Conservation (phyloP, 2,797 vertebrate genomes). For the Galago senegalensis region DNA sequence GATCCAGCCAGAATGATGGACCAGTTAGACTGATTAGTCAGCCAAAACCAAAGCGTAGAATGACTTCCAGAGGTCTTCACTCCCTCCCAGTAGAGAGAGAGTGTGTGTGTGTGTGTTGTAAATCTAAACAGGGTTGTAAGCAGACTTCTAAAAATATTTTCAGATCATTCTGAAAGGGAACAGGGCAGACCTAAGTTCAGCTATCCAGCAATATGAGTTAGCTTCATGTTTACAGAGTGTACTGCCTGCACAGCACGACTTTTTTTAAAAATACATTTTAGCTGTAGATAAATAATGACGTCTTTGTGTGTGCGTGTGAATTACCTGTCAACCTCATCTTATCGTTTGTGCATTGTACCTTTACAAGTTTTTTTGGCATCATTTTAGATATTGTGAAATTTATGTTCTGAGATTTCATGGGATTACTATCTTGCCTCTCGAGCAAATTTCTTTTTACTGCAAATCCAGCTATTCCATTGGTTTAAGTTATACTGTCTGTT, state of each 20-base stretch:
- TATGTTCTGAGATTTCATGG: not conserved
- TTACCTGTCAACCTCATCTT: not conserved
- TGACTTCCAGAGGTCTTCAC: constrained; percentile 23
- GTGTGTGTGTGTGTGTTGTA: not conserved
- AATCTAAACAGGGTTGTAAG: not conserved
- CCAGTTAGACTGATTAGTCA: not conserved
- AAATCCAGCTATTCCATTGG: not conserved
- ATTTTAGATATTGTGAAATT: not conserved
- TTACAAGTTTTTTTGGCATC: not conserved
- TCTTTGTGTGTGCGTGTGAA: not conserved
- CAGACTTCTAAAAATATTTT: not conserved
- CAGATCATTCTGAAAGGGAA: not conserved
- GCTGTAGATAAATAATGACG: not conserved
- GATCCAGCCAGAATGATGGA: not conserved
- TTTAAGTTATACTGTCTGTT: not conserved
- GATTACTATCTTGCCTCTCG: not conserved
- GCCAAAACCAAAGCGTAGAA: not conserved
- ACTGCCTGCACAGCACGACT: not conserved
- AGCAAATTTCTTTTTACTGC: not conserved
- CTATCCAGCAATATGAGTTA: not conserved
- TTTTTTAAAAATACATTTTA: not conserved
- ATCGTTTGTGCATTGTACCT: not conserved
- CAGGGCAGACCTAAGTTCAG: not conserved
- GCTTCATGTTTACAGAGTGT: not conserved
- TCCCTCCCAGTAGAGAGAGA: not conserved